Evolutionary conservation across 2,888 invertebrate genomes (phyloP), one percentile per base, ranked within the genome.

Genomic region (Rambutsinella grinnellia): DNA sequence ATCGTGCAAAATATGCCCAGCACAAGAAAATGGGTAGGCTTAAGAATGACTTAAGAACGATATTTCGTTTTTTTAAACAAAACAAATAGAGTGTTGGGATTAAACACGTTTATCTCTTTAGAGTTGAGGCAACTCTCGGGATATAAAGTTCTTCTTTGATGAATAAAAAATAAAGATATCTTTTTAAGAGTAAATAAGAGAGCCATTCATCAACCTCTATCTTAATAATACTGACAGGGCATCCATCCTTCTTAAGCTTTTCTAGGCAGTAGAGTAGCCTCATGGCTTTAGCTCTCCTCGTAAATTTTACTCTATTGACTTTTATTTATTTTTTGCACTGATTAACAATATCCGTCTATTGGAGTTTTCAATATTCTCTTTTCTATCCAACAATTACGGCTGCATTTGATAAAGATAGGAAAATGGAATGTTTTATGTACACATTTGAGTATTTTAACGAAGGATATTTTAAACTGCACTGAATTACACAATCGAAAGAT

Each of bases 161-260:
- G 58, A 68, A 60, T 68, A 68, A 68, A n/a, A 36, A 36, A 68
- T 68, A 68, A 68, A 68, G 68, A 68, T 68, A 60, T 68, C 60
- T 51, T 67, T 49, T n/a, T 49, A n/a, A 49, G 19, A 49, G 51
- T 49, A 6, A 49, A 49, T 49, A 44, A 53, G 71, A 63, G 62
- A 49, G 56, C 27, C 57, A 71, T 71, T 63, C 71, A 63, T 71
- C 71, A 71, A 63, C 57, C 57, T 44, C 28, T 21, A 49, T 49
- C 49, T 49, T 49, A 49, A 49, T 49, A 49, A 49, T 5, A 49
- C 13, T 49, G 49, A 49, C 49, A 49, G 15, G 49, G 49, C 19
- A 49, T 49, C 19, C 19, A 49, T 49, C 19, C 49, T 49, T 17
- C n/a, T 49, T 49, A 49, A 36, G 36, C 36, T 36, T 49, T 49